Conservation (phyloP, 2,113 vertebrate species). For the Tinamus guttatus region DNA sequence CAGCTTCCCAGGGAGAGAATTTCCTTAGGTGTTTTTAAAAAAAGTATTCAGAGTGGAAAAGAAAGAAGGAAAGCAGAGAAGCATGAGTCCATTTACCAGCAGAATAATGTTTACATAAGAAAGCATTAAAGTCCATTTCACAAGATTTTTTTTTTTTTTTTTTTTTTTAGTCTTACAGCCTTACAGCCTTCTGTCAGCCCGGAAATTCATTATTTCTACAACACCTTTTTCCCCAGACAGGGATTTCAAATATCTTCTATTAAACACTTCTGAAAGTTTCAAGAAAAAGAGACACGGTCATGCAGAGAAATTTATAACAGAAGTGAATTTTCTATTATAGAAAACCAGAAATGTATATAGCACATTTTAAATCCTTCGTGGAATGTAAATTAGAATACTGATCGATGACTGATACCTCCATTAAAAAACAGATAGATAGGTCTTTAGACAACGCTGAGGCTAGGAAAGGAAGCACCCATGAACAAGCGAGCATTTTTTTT, state of each 20-base stretch:
- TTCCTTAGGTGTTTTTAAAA: background rate
- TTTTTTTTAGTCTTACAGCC: background rate
- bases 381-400: background rate
- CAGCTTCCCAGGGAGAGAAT: background rate
- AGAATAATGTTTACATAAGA: background rate
- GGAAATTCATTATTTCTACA: background rate
- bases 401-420: background rate
- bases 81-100: background rate
- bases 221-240: background rate
- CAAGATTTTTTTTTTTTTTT: background rate
- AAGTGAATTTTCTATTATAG: background rate
- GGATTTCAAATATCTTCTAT: background rate
- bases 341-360: background rate
- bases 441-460: background rate
- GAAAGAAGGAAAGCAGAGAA: background rate
- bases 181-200: background rate
- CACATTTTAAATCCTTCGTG: background rate
- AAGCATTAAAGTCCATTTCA: background rate
- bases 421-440: fast-evolving
- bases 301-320: background rate
- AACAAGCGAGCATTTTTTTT: background rate
- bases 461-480: background rate
- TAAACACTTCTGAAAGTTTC: background rate
- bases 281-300: background rate
- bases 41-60: background rate